These are phyloP conservation scores for Euphonia xanthogaster DNA, from an alignment of 2,797 vertebrate genomes.

Conservation along the genomic window DNA sequence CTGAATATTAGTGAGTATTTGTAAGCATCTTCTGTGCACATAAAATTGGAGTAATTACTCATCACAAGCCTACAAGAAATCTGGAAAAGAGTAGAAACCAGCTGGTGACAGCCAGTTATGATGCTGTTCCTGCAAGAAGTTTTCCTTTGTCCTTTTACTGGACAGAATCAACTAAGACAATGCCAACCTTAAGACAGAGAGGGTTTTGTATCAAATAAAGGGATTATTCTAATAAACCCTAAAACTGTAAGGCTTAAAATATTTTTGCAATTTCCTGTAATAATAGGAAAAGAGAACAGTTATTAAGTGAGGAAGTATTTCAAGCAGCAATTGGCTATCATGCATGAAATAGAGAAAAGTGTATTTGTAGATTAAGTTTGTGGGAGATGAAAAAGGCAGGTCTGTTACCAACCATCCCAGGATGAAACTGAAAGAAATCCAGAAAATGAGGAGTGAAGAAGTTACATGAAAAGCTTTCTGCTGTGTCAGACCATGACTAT, in stretches of 20 bases:
- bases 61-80: not conserved
- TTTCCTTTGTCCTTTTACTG: not conserved
- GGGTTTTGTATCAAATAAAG: not conserved
- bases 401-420: not conserved
- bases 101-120: not conserved
- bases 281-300: not conserved
- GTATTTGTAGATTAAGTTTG: not conserved
- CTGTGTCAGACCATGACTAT: not conserved
- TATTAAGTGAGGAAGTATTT: not conserved
- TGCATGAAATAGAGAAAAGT: not conserved
- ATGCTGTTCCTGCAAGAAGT: not conserved
- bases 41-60: not conserved
- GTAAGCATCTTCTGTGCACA: not conserved
- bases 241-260: not conserved
- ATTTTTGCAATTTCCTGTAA: not conserved
- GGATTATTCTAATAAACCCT: not conserved
- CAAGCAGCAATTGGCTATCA: not conserved
- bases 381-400: not conserved
- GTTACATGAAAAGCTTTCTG: not conserved
- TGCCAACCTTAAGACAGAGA: not conserved
- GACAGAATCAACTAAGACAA: not conserved
- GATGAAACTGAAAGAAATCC: not conserved
- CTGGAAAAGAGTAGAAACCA: not conserved
- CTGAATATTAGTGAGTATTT: not conserved
- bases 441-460: not conserved